A percentile compares a stretch with the other conserved stretches of the same genome.
Conservation (phyloP, 1,140 invertebrate species). For the Geopemphigus sp. region DNA sequence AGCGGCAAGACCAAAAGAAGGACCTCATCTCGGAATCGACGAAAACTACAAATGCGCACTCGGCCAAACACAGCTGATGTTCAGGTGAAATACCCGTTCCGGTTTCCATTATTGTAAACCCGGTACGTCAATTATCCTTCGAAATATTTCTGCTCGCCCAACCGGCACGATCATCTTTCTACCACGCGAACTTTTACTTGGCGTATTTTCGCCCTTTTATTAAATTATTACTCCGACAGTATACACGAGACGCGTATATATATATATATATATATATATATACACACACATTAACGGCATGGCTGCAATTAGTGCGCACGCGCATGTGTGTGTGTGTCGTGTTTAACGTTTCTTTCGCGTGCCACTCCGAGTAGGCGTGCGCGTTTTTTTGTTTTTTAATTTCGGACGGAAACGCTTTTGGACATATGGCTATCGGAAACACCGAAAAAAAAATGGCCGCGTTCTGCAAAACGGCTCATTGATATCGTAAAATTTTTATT, state of each 20-base stretch:
- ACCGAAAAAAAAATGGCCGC: not conserved
- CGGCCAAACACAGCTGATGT: conserved; percentile 2
- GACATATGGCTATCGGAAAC: not conserved
- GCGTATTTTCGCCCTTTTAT: not conserved
- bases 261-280: no score
- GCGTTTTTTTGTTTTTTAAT: conserved; percentile 6
- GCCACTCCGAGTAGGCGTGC: conserved; percentile 6
- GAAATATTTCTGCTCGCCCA: no score
- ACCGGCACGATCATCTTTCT: not conserved
- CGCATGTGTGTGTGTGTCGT: no score
- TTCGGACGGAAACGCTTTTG: conserved; percentile 11
- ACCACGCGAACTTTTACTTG: not conserved
- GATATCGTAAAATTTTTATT: no score
- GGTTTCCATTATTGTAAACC: not conserved
- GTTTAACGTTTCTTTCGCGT: no score
- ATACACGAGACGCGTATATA: not conserved
- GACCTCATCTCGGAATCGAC: conserved; percentile 3
- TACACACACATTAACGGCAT: no score
- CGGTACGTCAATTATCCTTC: not conserved
- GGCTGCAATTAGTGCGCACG: no score
- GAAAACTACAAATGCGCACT: not conserved
- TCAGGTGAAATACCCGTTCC: conserved; percentile 17
- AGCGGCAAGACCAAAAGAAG: not conserved
- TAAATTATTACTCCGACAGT: no score
- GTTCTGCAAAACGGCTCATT: no score